Evolutionary conservation across 2,888 invertebrate species (phyloP).

Genomic region (Nebria salina): DNA sequence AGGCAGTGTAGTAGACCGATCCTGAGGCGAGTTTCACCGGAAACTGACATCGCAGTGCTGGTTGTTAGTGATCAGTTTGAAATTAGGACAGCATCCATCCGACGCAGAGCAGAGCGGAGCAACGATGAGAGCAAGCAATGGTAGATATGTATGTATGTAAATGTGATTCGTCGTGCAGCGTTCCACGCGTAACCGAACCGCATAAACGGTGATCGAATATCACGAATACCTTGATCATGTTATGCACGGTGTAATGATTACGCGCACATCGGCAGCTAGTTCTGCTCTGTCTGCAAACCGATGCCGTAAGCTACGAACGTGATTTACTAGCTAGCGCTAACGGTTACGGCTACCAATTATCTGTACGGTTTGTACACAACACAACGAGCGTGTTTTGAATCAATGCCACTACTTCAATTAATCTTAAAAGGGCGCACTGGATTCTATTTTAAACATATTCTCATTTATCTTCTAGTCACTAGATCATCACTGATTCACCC

Average conservation of each 20-base stretch:
- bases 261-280: constrained; percentile 20
- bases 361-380: constrained; percentile 18
- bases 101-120: neutral
- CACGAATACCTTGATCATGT: constrained; percentile 26
- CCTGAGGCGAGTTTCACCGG: constrained; percentile 16
- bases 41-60: constrained; percentile 28
- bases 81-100: constrained; percentile 26
- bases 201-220: constrained; percentile 21
- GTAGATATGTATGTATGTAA: neutral
- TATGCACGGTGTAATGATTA: constrained; percentile 36
- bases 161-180: constrained; percentile 2
- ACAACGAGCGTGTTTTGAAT: constrained; percentile 22
- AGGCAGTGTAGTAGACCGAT: constrained; percentile 11
- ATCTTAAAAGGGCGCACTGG: constrained; percentile 18
- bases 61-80: constrained; percentile 46
- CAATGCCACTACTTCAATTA: constrained; percentile 20
- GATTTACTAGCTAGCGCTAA: constrained; percentile 30
- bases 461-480: constrained; percentile 16
- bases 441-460: constrained; percentile 25
- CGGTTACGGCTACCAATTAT: constrained; percentile 42
- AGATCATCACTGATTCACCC: neutral
- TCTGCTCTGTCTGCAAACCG: constrained; percentile 3
- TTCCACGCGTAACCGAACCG: constrained; percentile 18
- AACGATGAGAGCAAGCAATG: neutral
- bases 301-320: constrained; percentile 22